These are phyloP conservation scores for Corvus cornix DNA, from an alignment of 2,113 vertebrate genomes.

Conservation along the genomic window DNA sequence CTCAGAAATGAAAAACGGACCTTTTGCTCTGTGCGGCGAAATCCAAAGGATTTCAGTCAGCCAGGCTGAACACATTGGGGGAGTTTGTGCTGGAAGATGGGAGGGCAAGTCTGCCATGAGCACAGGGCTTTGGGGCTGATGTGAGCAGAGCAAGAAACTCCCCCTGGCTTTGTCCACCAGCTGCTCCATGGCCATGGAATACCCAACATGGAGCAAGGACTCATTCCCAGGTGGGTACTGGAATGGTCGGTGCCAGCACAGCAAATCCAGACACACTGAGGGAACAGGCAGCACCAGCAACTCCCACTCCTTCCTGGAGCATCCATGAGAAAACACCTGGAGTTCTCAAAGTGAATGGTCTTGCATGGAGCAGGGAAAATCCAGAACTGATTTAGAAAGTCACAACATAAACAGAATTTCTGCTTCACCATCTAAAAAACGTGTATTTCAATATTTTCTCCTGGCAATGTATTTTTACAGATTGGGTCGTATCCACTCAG, in stretches of 20 bases:
- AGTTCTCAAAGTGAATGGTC: not conserved
- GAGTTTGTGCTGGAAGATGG: not conserved
- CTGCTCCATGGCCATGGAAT: not conserved
- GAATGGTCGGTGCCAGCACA: not conserved
- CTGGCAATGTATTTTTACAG: not conserved
- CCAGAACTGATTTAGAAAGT: not conserved
- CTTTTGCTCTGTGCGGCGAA: not conserved
- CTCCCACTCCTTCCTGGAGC: not conserved
- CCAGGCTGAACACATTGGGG: not conserved
- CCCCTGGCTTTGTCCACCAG: not conserved
- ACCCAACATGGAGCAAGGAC: not conserved
- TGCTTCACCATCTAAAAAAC: not conserved
- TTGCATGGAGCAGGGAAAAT: accelerated
- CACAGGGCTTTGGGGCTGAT: not conserved
- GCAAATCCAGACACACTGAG: not conserved
- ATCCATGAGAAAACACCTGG: not conserved
- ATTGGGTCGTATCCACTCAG: not conserved
- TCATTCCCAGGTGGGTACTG: not conserved
- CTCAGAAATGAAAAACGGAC: not conserved
- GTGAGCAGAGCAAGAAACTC: not conserved
- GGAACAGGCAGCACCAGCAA: not conserved
- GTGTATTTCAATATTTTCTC: accelerated
- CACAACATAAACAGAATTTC: not conserved
- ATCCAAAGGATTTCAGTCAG: not conserved
- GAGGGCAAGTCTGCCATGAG: not conserved